Percentiles rank a stretch among this genome's conserved stretches.
Conservation (phyloP, 2,888 invertebrate genomes). For the Nesidiocoris tenuis region DNA sequence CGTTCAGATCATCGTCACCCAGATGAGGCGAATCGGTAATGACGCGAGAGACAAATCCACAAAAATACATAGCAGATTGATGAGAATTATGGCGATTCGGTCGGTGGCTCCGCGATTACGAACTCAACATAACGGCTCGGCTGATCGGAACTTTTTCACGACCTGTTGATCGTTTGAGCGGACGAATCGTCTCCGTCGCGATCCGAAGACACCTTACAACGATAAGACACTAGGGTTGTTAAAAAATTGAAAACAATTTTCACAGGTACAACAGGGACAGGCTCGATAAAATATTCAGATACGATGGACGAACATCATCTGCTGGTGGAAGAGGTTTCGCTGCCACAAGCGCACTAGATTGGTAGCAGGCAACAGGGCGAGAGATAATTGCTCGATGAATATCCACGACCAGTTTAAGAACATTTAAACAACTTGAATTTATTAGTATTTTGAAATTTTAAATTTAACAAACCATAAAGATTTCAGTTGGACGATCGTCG, state of each 20-base stretch:
- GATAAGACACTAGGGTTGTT: neutral
- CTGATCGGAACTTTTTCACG: neutral
- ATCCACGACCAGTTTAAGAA: no score
- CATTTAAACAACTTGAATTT: no score
- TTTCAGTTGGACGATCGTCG: no score
- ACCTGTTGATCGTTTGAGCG: neutral
- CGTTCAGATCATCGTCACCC: constrained; percentile 13
- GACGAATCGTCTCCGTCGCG: neutral
- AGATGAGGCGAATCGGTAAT: constrained; percentile 16
- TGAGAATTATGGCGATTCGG: constrained; percentile 27
- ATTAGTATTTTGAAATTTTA: no score
- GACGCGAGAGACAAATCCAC: constrained; percentile 26
- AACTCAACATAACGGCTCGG: constrained; percentile 15
- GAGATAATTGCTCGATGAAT: no score
- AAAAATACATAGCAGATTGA: constrained; percentile 21
- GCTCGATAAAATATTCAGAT: neutral
- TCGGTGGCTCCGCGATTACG: constrained; percentile 18
- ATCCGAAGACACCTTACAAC: neutral
- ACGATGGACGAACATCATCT: neutral
- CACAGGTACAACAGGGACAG: neutral
- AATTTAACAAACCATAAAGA: no score
- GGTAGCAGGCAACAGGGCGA: no score
- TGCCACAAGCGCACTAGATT: neutral
- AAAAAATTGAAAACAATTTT: neutral
- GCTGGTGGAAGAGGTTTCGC: neutral